Evolutionary conservation across 2,113 vertebrate species (phyloP), one percentile per base, ranked within the genome.

Genomic region (Redunca redunca): DNA sequence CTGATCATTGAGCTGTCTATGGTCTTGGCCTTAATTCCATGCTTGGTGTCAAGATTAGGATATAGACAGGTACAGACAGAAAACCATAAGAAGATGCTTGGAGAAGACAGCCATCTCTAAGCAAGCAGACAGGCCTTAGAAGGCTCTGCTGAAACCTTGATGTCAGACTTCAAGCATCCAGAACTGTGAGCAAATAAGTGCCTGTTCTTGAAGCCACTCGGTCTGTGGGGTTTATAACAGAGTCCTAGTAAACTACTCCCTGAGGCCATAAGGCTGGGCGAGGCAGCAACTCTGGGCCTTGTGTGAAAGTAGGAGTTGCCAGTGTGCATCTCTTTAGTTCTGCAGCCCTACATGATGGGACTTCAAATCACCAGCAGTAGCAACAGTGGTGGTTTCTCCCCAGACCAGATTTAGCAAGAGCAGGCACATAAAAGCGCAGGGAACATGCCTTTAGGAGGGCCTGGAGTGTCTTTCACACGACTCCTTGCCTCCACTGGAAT

Each of bases 11-110:
- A 60, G 10, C 21, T 36, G 4, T 48, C 9, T 5, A 1, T 11
- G 33, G n/a, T 83, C 46, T 94, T 81, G 50, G 57, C 33, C 21
- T 81, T 96, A 33, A 78, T 88, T 19, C 82, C 77, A 19, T 58
- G 17, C 46, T 48, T 58, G 62, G n/a, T 55, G 14, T 74, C 10
- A 30, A 48, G 25, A 10, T 48, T 26, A 40, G 16, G 64, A 46
- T 15, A 74, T 16, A 36, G 36, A 23, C 46, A 60, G 48, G 9
- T 28, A 13, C 5, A 4, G 17, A 87, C 12, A 21, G 15, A 64
- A n/a, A 33, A 52, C n/a, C 3, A 28, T 28, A 23, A n/a, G 50
- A 84, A 64, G 55, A 26, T 0, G 1, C n/a, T 48, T 19, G 28
- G 62, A 87, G 14, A 36, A 33, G 57, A 55, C 1, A 26, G 19